These are phyloP conservation scores for Rhogogaster chlorosoma DNA, from an alignment of 2,888 invertebrate genomes.

Conservation along the genomic window DNA sequence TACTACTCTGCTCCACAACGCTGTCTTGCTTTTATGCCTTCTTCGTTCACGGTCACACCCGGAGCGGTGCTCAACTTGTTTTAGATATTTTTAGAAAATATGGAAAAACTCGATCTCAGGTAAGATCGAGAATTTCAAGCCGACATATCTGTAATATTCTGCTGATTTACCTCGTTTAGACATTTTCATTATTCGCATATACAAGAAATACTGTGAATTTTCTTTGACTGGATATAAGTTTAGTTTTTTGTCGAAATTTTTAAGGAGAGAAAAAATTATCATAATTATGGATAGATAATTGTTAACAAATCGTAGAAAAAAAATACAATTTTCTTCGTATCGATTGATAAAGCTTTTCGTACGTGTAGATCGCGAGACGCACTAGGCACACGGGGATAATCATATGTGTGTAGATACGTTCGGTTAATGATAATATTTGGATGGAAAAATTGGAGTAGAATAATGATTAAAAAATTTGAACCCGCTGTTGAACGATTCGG, in stretches of 20 bases:
- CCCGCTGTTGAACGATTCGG: background rate
- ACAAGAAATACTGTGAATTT: background rate
- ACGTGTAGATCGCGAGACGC: background rate
- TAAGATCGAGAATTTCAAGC: background rate
- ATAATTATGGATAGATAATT: too few species aligned
- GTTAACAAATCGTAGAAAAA: too few species aligned
- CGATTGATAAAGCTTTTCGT: background rate
- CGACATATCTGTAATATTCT: background rate
- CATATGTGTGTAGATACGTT: background rate
- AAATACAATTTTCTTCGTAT: background rate
- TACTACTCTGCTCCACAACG: conserved; percentile 68
- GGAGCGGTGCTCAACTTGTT: conserved; percentile 69
- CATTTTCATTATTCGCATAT: background rate
- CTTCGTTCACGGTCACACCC: conserved; percentile 77
- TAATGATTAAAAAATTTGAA: background rate
- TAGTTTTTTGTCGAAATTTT: background rate
- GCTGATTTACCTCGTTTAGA: background rate
- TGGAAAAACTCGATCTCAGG: too few species aligned
- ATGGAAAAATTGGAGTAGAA: background rate
- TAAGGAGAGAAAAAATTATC: background rate
- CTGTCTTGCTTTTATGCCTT: conserved; percentile 74
- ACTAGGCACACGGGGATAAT: background rate
- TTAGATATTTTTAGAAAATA: background rate
- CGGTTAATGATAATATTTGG: background rate
- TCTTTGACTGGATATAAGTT: background rate